phyloP scores from a whole-genome alignment of 2,113 vertebrate species.

The Casuarius casuarius region DNA sequence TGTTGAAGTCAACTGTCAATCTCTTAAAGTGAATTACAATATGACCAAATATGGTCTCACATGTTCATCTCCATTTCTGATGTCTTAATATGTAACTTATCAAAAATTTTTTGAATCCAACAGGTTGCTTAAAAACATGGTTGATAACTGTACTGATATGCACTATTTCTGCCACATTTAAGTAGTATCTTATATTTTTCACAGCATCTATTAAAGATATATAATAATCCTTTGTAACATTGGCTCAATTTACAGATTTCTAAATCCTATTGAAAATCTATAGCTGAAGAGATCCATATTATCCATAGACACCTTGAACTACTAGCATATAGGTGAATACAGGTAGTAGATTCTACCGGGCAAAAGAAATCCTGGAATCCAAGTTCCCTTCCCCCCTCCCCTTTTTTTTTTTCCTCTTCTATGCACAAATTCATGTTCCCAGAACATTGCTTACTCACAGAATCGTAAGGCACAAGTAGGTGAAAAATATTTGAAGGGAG shows the following conservation, averaged over 20 bases:
- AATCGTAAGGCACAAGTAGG: not conserved
- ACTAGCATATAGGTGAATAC: not conserved
- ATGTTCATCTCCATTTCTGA: not conserved
- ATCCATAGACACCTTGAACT: not conserved
- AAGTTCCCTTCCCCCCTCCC: not conserved
- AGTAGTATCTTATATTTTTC: not conserved
- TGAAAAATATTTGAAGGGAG: not conserved
- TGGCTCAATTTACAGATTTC: not conserved
- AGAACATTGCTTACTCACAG: not conserved
- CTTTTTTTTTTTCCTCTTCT: not conserved
- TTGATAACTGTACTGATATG: not conserved
- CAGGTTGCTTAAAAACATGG: no score
- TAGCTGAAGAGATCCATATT: not conserved
- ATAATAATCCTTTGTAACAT: not conserved
- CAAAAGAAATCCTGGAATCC: not conserved
- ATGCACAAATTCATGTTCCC: not conserved
- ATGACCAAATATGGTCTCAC: not conserved
- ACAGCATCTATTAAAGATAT: not conserved
- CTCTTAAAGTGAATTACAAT: not conserved
- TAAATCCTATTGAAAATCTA: not conserved
- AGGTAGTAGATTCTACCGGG: not conserved
- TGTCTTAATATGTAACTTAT: not conserved
- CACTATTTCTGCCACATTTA: not conserved
- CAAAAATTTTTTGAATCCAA: not conserved
- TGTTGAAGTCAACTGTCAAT: not conserved